Conservation (phyloP, 2,113 vertebrate genomes). For the Lepisosteus osseus region DNA sequence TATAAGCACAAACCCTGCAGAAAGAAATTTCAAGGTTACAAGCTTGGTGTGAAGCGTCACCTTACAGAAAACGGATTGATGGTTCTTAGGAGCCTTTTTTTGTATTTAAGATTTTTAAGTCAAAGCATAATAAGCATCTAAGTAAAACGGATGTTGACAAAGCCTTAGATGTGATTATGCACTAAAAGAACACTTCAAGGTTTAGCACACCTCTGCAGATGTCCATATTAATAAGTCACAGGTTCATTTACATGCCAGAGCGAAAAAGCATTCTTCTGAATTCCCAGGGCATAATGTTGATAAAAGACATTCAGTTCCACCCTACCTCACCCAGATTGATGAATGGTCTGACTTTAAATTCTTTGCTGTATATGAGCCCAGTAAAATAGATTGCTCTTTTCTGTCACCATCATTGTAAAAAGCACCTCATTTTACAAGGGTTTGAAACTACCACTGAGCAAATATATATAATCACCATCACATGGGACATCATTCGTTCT, state of each 20-base stretch:
- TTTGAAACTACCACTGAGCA: not conserved
- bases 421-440: constrained; percentile 6
- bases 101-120: too few species aligned
- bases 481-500: not conserved
- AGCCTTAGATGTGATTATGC: too few species aligned
- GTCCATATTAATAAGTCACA: constrained; percentile 12
- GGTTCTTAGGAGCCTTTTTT: too few species aligned
- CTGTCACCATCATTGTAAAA: constrained; percentile 5
- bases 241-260: constrained; percentile 6
- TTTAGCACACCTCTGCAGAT: not conserved
- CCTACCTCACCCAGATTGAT: constrained; percentile 20
- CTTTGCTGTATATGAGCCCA: not conserved
- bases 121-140: too few species aligned
- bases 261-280: constrained; percentile 7
- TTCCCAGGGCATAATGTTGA: constrained; percentile 11
- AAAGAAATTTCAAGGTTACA: too few species aligned
- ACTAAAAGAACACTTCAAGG: not conserved
- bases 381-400: constrained; percentile 15
- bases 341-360: constrained; percentile 14
- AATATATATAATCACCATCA: constrained; percentile 11
- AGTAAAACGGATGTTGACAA: too few species aligned
- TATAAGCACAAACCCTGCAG: too few species aligned
- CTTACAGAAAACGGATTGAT: too few species aligned
- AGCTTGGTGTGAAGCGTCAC: too few species aligned
- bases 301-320: constrained; percentile 19